Evolutionary conservation across 2,888 invertebrate species (phyloP).

Genomic region (Gnatocerus cornutus): DNA sequence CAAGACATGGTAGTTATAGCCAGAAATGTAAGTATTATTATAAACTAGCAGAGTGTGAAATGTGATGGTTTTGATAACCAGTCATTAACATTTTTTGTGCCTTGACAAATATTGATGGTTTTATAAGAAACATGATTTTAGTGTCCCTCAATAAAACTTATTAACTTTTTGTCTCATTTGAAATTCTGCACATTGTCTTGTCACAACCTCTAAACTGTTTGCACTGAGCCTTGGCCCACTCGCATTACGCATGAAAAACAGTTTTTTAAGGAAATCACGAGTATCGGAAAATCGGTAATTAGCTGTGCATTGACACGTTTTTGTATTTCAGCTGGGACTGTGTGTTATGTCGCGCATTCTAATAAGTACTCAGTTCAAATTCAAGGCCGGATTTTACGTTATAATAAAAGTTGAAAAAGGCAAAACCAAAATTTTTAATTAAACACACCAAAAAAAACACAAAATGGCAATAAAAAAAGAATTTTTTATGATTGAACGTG

Average conservation of each 20-base stretch:
- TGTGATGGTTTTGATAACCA: neutral
- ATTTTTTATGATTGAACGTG: neutral
- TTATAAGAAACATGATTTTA: too few species aligned
- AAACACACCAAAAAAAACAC: too few species aligned
- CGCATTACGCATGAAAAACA: neutral
- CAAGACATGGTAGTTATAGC: neutral
- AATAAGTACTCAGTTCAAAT: too few species aligned
- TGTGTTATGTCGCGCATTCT: too few species aligned
- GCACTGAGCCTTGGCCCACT: slow-evolving; percentile 6
- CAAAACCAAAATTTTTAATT: too few species aligned
- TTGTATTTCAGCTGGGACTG: too few species aligned
- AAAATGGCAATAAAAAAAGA: neutral
- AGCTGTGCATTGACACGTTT: too few species aligned
- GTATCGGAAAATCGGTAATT: neutral
- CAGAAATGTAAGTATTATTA: slow-evolving; percentile 17
- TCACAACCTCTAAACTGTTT: slow-evolving; percentile 5
- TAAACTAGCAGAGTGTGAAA: slow-evolving; percentile 3
- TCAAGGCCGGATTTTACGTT: too few species aligned
- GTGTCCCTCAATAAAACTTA: too few species aligned
- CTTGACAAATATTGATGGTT: too few species aligned
- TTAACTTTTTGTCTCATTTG: neutral
- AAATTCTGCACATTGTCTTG: neutral
- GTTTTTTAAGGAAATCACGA: slow-evolving; percentile 8
- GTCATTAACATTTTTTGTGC: neutral
- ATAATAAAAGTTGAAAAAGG: too few species aligned